Evolutionary conservation across 2,113 vertebrate genomes (phyloP).

Genomic region (Lepus timidus): DNA sequence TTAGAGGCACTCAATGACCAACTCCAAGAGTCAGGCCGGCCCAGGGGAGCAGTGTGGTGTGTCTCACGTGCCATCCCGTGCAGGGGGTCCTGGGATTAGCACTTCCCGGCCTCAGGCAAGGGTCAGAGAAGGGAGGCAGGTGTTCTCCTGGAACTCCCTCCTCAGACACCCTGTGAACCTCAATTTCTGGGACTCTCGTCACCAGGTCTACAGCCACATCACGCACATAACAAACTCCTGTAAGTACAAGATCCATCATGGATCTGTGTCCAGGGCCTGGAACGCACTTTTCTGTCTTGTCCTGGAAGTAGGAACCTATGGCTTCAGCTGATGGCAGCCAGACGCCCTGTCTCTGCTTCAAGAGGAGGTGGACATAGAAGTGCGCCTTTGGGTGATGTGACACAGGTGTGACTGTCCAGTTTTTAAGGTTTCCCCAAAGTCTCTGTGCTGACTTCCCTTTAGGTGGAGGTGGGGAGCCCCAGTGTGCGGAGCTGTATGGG

Average conservation of each 20-base stretch:
- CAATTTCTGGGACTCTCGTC: background rate
- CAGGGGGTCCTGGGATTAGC: conserved; percentile 75
- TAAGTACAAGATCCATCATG: background rate
- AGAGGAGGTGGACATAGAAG: background rate
- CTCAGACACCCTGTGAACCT: conserved; percentile 60
- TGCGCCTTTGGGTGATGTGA: background rate
- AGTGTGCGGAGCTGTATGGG: rapidly evolving
- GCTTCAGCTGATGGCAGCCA: background rate
- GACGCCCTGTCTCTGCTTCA: background rate
- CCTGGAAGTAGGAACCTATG: background rate
- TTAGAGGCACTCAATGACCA: conserved; percentile 78
- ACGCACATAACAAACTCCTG: background rate
- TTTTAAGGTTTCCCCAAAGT: rapidly evolving
- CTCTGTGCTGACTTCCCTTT: background rate
- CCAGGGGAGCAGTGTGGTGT: conserved; percentile 64
- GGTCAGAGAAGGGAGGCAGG: background rate
- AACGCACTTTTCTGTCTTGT: background rate
- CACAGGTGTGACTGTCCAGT: background rate
- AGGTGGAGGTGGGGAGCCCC: rapidly evolving
- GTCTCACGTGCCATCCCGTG: conserved; percentile 49
- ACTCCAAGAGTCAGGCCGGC: conserved; percentile 75
- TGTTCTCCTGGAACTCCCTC: background rate
- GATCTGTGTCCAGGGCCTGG: background rate
- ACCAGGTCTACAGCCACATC: background rate
- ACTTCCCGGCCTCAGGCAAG: conserved; percentile 64